Percentiles rank a stretch among this genome's conserved stretches.
Evolutionary conservation across 2,797 vertebrate genomes (phyloP).

Genomic region (Microtus obscurus): DNA sequence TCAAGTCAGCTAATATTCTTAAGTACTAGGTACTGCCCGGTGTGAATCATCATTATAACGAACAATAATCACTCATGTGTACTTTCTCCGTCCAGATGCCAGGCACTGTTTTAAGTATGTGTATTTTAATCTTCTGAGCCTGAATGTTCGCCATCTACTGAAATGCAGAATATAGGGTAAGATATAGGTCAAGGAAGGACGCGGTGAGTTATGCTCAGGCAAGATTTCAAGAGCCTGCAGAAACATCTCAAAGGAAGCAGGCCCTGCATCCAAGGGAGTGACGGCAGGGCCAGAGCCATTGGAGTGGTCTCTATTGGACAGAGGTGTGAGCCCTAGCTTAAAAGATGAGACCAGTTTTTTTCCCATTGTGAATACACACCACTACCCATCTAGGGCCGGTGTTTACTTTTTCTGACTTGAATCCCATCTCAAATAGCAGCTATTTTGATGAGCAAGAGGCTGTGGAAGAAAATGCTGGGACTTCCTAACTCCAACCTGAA

Average conservation of each 20-base stretch:
- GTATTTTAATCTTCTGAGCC: background rate
- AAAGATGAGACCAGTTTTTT: background rate
- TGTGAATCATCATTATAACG: background rate
- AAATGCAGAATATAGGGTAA: constrained; percentile 1
- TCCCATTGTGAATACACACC: background rate
- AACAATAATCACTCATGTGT: background rate
- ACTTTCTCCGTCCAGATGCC: background rate
- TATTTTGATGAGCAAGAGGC: background rate
- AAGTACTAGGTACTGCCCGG: background rate
- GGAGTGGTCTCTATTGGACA: background rate
- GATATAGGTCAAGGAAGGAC: background rate
- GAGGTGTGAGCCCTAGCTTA: background rate
- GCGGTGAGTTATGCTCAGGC: background rate
- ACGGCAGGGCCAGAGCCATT: background rate
- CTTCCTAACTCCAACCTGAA: background rate
- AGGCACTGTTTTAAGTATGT: background rate
- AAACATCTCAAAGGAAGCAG: background rate
- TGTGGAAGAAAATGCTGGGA: background rate
- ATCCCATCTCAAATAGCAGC: background rate
- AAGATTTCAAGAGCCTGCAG: background rate
- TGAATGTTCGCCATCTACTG: background rate
- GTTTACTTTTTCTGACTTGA: background rate
- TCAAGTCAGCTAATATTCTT: constrained; percentile 11
- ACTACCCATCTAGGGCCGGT: background rate
- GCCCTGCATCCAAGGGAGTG: background rate